phyloP scores from a whole-genome alignment of 2,797 vertebrate genomes.

The Chaetodon trifasciatus region DNA sequence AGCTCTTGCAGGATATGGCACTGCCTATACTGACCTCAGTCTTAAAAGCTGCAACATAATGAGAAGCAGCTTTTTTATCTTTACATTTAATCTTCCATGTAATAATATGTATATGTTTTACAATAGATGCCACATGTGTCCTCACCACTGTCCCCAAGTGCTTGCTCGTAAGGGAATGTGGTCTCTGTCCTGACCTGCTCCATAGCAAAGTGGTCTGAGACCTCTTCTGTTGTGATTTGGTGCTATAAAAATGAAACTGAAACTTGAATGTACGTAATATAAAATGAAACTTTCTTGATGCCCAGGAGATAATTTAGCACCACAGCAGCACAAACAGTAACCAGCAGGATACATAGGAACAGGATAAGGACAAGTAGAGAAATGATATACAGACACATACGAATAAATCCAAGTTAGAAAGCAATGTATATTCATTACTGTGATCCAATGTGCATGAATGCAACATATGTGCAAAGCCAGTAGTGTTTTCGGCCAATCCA shows the following conservation, averaged over 20 bases:
- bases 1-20: conserved; percentile 67
- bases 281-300: not conserved
- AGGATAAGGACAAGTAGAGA: not conserved
- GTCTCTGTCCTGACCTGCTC: no score
- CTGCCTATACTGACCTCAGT: conserved; percentile 27
- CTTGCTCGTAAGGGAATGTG: no score
- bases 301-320: not conserved
- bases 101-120: not conserved
- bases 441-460: not conserved
- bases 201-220: no score
- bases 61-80: not conserved
- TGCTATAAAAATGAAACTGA: no score
- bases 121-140: not conserved
- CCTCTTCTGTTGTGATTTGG: no score
- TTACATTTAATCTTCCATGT: not conserved
- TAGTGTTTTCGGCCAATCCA: not conserved
- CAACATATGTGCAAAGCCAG: not conserved
- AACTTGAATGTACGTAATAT: no score
- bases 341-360: not conserved
- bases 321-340: not conserved
- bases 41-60: conserved; percentile 13
- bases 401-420: not conserved
- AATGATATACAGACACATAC: not conserved
- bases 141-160: no score
- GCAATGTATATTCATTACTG: not conserved